phyloP scores from a whole-genome alignment of 2,797 vertebrate species.

The Salarias fasciatus region DNA sequence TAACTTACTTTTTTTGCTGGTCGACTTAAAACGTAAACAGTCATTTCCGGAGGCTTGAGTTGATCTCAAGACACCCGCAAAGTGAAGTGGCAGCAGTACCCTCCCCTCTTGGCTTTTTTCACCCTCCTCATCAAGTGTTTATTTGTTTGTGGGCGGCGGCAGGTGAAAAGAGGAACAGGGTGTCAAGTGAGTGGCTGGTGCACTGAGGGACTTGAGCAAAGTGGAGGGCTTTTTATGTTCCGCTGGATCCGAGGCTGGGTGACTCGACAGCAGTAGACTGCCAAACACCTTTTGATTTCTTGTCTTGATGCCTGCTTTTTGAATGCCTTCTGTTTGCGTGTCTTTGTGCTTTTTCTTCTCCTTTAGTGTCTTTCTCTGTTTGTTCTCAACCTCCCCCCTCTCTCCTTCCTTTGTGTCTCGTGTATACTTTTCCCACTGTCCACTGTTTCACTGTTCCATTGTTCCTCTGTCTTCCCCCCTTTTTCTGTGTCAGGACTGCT shows the following conservation, averaged over 20 bases:
- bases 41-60: not conserved
- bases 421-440: constrained; percentile 75
- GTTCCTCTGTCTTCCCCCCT: constrained; percentile 29
- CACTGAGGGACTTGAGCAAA: constrained; percentile 42
- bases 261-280: constrained; percentile 37
- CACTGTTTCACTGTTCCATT: constrained; percentile 34
- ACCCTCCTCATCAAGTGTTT: constrained; percentile 63
- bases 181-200: constrained; percentile 58
- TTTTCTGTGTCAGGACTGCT: constrained; percentile 62
- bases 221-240: constrained; percentile 57
- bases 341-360: not conserved
- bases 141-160: constrained; percentile 66
- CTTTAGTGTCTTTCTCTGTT: constrained; percentile 4
- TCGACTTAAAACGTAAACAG: no score
- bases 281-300: constrained; percentile 39
- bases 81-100: constrained; percentile 28
- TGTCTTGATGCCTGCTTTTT: constrained; percentile 29
- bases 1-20: no score
- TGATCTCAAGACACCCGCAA: constrained; percentile 27
- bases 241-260: constrained; percentile 45
- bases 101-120: constrained; percentile 35
- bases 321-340: constrained; percentile 10
- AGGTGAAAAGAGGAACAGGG: constrained; percentile 55
- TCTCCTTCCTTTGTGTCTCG: constrained; percentile 24
- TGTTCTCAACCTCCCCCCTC: constrained; percentile 22